phyloP scores from a whole-genome alignment of 35 echinoderm and acorn worm species.

The Lytechinus pictus region DNA sequence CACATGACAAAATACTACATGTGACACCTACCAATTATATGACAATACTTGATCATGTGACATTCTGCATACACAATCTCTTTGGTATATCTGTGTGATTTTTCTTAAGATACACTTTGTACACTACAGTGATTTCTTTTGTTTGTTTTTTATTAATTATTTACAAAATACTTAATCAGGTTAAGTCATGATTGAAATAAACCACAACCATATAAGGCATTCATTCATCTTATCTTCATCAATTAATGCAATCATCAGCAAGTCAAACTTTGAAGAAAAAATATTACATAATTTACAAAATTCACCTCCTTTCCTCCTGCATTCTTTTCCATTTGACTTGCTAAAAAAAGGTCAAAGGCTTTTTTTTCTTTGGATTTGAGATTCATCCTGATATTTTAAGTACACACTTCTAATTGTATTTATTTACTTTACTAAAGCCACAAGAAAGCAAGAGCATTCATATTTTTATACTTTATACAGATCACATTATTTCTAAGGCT shows the following conservation, averaged over 20 bases:
- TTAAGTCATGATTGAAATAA: background rate
- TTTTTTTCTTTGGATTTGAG: slow-evolving; percentile 12
- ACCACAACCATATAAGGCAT: background rate
- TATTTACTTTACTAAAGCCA: background rate
- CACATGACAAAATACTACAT: background rate
- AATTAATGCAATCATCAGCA: background rate
- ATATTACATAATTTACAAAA: slow-evolving; percentile 5
- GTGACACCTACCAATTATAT: background rate
- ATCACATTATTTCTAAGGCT: background rate
- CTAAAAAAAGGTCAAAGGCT: background rate
- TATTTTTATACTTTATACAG: background rate
- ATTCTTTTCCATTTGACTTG: background rate
- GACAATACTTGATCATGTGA: slow-evolving; percentile 43
- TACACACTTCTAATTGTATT: background rate
- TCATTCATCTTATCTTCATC: background rate
- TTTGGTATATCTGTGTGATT: slow-evolving; percentile 48
- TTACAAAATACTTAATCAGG: background rate
- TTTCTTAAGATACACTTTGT: slow-evolving; percentile 43
- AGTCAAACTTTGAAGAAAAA: background rate
- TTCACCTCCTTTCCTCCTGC: background rate
- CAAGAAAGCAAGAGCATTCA: background rate
- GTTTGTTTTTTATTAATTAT: background rate
- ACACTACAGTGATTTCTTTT: background rate
- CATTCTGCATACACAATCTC: slow-evolving; percentile 48
- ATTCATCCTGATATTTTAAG: background rate